phyloP scores from a whole-genome alignment of 2,888 invertebrate species.

The Metallyticus violacea region DNA sequence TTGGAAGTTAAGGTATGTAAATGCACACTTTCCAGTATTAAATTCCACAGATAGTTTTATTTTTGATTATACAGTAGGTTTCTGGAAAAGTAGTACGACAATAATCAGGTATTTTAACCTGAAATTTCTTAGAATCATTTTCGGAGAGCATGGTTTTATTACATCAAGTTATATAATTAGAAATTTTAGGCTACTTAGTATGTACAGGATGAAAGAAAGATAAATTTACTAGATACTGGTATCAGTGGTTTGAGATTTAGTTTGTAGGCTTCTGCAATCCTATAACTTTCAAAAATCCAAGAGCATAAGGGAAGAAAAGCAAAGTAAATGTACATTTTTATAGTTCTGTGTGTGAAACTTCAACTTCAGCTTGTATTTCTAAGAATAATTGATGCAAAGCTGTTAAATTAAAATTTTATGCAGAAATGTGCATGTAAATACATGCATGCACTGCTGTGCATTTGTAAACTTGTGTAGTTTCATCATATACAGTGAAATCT shows the following conservation, averaged over 20 bases:
- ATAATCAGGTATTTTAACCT: not conserved
- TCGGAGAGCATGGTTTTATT: not conserved
- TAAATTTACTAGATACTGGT: not conserved
- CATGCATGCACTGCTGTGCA: not conserved
- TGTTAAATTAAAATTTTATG: not conserved
- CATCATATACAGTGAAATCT: too few species aligned
- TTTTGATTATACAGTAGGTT: not conserved
- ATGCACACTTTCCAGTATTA: not conserved
- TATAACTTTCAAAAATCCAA: not conserved
- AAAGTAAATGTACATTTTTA: not conserved
- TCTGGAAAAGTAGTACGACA: not conserved
- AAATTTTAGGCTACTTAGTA: not conserved
- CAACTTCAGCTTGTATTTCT: not conserved
- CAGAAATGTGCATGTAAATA: not conserved
- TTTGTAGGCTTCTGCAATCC: not conserved
- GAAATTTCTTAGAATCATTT: not conserved
- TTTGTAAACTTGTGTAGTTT: too few species aligned
- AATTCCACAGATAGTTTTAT: not conserved
- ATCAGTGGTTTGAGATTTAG: not conserved
- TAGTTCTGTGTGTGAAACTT: not conserved
- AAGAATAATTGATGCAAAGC: not conserved
- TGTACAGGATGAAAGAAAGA: not conserved
- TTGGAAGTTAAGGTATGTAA: not conserved
- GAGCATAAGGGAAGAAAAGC: not conserved
- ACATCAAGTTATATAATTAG: too few species aligned